Percentiles rank a stretch among this genome's conserved stretches.
These are phyloP conservation scores for Heliconius sara DNA, from an alignment of 2,888 invertebrate genomes.

Conservation along the genomic window DNA sequence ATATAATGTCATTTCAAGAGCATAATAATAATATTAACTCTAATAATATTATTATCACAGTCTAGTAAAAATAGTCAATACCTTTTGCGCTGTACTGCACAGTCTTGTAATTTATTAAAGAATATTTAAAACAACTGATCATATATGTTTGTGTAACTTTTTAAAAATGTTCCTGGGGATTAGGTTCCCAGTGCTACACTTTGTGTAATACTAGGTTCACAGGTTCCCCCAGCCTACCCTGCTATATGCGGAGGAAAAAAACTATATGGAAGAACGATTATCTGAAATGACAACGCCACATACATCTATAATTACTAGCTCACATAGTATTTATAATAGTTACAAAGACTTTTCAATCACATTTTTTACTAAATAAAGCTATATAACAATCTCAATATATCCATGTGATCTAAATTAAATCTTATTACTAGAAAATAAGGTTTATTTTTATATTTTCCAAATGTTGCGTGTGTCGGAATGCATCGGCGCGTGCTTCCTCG, in stretches of 20 bases:
- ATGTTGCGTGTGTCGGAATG: constrained; percentile 37
- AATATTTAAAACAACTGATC: no score
- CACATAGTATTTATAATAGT: neutral
- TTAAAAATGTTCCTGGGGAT: no score
- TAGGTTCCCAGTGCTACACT: no score
- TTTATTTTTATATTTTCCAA: neutral
- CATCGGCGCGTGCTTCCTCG: constrained; percentile 50
- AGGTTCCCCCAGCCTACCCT: neutral
- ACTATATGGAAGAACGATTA: no score
- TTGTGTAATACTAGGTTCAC: neutral
- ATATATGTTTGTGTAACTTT: no score
- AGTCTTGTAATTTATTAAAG: no score
- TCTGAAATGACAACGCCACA: neutral
- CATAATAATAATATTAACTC: no score
- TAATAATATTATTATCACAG: no score
- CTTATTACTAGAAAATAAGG: neutral
- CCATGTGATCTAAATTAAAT: neutral
- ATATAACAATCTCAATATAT: constrained; percentile 1
- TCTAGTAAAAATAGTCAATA: no score
- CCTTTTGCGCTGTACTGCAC: no score
- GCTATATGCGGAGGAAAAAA: neutral
- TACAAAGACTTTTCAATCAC: constrained; percentile 6
- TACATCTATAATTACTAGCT: neutral
- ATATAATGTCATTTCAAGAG: no score
- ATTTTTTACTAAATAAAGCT: constrained; percentile 4